Base-by-base conservation (phyloP, 1,140 invertebrate genomes). In the Wiebesia pumilae region DNA sequence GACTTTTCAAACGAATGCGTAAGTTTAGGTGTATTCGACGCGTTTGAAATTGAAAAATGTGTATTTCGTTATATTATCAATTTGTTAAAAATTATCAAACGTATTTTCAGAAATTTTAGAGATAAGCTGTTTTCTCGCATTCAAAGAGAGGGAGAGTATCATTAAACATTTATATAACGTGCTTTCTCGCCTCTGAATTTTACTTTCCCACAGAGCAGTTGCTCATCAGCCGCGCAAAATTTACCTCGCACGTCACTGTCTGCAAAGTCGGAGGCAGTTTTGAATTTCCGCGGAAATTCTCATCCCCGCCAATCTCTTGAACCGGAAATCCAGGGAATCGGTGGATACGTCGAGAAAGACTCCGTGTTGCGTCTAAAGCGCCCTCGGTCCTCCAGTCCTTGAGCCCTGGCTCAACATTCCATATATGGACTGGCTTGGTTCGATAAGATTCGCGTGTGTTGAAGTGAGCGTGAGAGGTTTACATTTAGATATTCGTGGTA, bases 401-500 rank as follows among this genome's bases (percentile, higher is more conserved):
- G 19, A 2, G 16, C 43, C 47, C 10, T 35, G 4, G 14, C 40
- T 14, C 21, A 6, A 2, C 65, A 7, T 19, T n/a, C 9, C 65
- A 73, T 71, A 51, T 40, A 83, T 12, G 81, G 14, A 54, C 27
- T 83, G 38, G 24, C 73, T 35, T 24, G 33, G 19, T 16, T 33
- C 38, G 85, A 82, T 82, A 86, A 86, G 69, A 33, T 43, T 79
- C 16, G 47, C 21, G 38, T 33, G 43, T 33, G 47, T 62, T 78
- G 43, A 24, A 58, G 19, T 3, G 43, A 27, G 43, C 14, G 67
- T n/a, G 30, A 10, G 75, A 87, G 65, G 83, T 87, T 87, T 87
- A 81, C 81, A 87, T 87, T 87, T 83, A 83, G 81, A 87, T 87
- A 83, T 83, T 83, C 81, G 43, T 83, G 24, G 38, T 65, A 21